These are phyloP conservation scores for Eidolon dupreanum DNA, from an alignment of 2,797 vertebrate genomes.

Conservation along the genomic window DNA sequence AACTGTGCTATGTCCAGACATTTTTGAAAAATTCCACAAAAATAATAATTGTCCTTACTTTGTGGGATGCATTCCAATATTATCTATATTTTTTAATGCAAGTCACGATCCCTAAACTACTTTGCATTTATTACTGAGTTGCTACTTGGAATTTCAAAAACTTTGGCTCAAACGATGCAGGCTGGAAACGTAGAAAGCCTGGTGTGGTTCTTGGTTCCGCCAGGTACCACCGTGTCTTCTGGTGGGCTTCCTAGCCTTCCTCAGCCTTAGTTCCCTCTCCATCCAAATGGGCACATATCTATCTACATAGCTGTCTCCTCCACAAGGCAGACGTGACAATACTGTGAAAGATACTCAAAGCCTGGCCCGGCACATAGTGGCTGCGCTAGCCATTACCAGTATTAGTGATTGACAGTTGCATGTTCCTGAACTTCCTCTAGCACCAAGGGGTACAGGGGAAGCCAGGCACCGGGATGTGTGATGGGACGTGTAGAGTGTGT, in stretches of 20 bases:
- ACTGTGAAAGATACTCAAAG: background rate
- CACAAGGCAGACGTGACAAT: too few species aligned
- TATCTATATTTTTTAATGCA: background rate
- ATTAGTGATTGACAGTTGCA: too few species aligned
- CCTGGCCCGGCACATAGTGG: too few species aligned
- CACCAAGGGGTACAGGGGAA: too few species aligned
- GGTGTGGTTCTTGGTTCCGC: accelerated
- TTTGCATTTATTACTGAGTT: background rate
- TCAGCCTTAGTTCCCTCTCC: background rate
- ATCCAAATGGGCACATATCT: background rate
- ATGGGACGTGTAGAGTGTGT: too few species aligned
- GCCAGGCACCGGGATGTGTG: too few species aligned
- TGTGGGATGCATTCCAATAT: background rate
- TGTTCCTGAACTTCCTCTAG: background rate
- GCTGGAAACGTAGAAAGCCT: background rate
- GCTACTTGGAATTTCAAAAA: background rate
- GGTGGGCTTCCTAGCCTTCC: background rate
- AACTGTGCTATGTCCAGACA: background rate
- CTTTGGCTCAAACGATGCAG: too few species aligned
- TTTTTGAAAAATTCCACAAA: background rate
- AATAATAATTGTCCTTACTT: background rate
- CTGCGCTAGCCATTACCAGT: too few species aligned
- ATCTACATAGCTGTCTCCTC: background rate
- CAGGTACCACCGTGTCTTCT: too few species aligned
- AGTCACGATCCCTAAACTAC: background rate